These are phyloP conservation scores for Pangasius mekongensis DNA, from an alignment of 2,797 vertebrate species.

Conservation along the genomic window DNA sequence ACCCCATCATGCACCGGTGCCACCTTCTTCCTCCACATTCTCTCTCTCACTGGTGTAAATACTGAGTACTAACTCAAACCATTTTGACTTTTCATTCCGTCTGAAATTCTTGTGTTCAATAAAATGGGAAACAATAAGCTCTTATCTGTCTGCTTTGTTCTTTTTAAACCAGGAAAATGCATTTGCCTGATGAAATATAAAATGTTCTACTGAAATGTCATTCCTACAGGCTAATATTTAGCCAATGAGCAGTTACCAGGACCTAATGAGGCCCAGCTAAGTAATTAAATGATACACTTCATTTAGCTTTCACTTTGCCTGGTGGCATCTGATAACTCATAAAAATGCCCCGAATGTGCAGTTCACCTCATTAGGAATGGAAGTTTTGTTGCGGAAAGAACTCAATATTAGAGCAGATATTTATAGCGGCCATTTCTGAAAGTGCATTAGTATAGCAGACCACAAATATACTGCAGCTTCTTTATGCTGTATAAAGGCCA, in stretches of 20 bases:
- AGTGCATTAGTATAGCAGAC: slow-evolving; percentile 1
- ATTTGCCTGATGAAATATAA: background rate
- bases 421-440: slow-evolving; percentile 3
- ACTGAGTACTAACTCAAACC: slow-evolving; percentile 87
- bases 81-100: slow-evolving; percentile 93
- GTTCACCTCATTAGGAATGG: slow-evolving; percentile 24
- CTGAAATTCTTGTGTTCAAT: slow-evolving; percentile 93
- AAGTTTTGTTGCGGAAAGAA: slow-evolving; percentile 25
- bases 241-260: slow-evolving; percentile 36
- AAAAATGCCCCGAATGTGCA: slow-evolving; percentile 22
- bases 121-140: slow-evolving; percentile 75
- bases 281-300: slow-evolving; percentile 39
- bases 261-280: slow-evolving; percentile 33
- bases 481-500: background rate
- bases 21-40: slow-evolving; percentile 62
- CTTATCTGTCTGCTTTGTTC: slow-evolving; percentile 26
- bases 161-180: slow-evolving; percentile 10
- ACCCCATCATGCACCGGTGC: slow-evolving; percentile 76
- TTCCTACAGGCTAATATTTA: slow-evolving; percentile 29
- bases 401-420: slow-evolving; percentile 11
- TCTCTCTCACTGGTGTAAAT: slow-evolving; percentile 91
- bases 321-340: slow-evolving; percentile 28
- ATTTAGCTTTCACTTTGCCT: slow-evolving; percentile 32
- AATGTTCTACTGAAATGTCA: slow-evolving; percentile 12
- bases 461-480: background rate